A percentile compares a stretch with the other conserved stretches of the same genome.
phyloP scores from a whole-genome alignment of 2,113 vertebrate species.

The Cyanocitta stelleri region DNA sequence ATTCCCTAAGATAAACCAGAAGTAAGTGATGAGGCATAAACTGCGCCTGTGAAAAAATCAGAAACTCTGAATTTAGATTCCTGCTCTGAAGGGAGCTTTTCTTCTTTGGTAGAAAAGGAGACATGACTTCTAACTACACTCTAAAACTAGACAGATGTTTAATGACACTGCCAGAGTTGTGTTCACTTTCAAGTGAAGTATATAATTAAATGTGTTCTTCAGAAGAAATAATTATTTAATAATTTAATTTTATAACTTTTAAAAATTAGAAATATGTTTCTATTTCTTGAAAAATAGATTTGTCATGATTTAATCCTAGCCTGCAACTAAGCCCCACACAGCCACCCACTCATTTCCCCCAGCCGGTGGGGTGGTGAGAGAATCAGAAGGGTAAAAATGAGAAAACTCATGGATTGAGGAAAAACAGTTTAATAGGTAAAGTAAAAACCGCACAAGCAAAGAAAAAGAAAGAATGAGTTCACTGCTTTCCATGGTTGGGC shows the following conservation, averaged over 20 bases:
- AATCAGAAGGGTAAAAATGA: not conserved
- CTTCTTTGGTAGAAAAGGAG: not conserved
- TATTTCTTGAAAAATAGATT: not conserved
- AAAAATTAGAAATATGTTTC: not conserved
- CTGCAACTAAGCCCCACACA: not conserved
- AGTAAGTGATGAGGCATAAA: not conserved
- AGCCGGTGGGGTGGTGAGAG: accelerated
- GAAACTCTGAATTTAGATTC: not conserved
- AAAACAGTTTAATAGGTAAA: not conserved
- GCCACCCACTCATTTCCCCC: not conserved
- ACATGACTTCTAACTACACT: not conserved
- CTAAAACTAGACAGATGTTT: not conserved
- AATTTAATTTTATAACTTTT: not conserved
- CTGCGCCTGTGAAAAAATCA: not conserved
- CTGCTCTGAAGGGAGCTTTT: not conserved
- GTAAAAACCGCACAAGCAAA: not conserved
- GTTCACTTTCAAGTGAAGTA: not conserved
- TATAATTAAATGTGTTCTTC: not conserved
- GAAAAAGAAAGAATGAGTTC: not conserved
- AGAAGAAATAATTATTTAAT: not conserved
- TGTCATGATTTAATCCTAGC: not conserved
- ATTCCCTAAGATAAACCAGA: not conserved
- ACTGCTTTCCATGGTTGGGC: not conserved
- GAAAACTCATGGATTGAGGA: not conserved
- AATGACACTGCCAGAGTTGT: not conserved